Evolutionary conservation across 1,140 invertebrate genomes (phyloP).

Genomic region (Aphidius gifuensis): DNA sequence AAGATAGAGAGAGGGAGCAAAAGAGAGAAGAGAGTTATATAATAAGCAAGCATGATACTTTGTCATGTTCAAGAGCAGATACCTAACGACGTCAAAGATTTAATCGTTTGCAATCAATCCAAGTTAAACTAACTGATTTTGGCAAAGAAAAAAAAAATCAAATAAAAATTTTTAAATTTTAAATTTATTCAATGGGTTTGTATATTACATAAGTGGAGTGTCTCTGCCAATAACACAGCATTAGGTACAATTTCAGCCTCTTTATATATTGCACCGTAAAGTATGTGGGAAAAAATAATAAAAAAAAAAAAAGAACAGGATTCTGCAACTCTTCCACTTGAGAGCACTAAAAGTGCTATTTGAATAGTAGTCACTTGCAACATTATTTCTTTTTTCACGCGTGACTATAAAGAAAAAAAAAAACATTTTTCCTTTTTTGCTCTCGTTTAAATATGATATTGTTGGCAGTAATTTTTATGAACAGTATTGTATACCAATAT

Average conservation of each 20-base stretch:
- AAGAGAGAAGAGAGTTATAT: background rate
- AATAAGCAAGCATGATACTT: constrained; percentile 6
- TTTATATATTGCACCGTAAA: background rate
- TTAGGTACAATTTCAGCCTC: constrained; percentile 30
- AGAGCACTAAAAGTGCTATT: constrained; percentile 55
- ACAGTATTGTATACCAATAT: constrained; percentile 36
- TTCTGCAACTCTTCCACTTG: constrained; percentile 46
- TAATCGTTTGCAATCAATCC: constrained; percentile 7
- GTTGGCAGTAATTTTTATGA: constrained; percentile 52
- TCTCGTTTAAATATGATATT: constrained; percentile 17
- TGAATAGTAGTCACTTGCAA: constrained; percentile 44
- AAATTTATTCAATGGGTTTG: background rate
- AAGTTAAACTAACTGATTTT: constrained; percentile 1
- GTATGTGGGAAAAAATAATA: background rate
- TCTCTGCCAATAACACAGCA: constrained; percentile 45
- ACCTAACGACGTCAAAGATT: constrained; percentile 13
- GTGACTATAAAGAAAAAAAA: constrained; percentile 48
- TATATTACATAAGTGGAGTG: constrained; percentile 17
- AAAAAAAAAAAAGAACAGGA: constrained; percentile 5
- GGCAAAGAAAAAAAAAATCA: background rate
- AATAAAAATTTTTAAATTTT: background rate
- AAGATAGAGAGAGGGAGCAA: background rate
- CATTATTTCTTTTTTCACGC: constrained; percentile 53
- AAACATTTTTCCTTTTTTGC: constrained; percentile 13
- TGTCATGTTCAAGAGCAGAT: constrained; percentile 8